phyloP scores from a whole-genome alignment of 2,888 invertebrate genomes.

The Drosophila prolongata region DNA sequence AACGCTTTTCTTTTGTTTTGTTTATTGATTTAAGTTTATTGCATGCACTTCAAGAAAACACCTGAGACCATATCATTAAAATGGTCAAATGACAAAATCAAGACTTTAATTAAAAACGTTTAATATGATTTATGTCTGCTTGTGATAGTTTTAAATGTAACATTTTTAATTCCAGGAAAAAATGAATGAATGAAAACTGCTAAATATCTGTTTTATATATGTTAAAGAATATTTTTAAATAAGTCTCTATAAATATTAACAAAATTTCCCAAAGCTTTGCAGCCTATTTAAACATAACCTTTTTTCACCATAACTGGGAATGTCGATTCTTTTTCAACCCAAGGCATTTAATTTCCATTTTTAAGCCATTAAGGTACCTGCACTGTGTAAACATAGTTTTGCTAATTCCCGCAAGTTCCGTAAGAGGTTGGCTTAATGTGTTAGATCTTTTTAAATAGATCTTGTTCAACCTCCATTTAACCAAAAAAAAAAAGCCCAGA shows the following conservation, averaged over 20 bases:
- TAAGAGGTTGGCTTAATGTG: conserved; percentile 11
- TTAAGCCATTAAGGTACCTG: neutral
- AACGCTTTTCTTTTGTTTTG: conserved; percentile 61
- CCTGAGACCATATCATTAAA: neutral
- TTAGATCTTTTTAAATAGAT: conserved; percentile 14
- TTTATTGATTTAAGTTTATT: conserved; percentile 77
- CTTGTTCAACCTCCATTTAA: conserved; percentile 8
- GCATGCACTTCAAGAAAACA: conserved; percentile 47
- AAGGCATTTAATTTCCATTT: neutral
- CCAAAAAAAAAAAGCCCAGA: conserved; percentile 5
- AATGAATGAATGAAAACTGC: too few species aligned
- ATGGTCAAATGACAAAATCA: too few species aligned
- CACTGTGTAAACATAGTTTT: neutral
- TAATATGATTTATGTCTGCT: too few species aligned
- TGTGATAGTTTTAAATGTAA: too few species aligned
- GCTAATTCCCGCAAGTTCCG: neutral
- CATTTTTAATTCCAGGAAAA: too few species aligned
- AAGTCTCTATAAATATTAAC: too few species aligned
- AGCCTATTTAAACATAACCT: too few species aligned
- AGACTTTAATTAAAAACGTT: too few species aligned
- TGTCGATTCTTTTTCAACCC: neutral
- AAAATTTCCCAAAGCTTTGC: too few species aligned
- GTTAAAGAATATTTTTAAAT: too few species aligned
- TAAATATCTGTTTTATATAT: too few species aligned
- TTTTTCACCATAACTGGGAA: too few species aligned